Evolutionary conservation across 2,797 vertebrate species (phyloP).

Genomic region (Leptoclinus maculatus): DNA sequence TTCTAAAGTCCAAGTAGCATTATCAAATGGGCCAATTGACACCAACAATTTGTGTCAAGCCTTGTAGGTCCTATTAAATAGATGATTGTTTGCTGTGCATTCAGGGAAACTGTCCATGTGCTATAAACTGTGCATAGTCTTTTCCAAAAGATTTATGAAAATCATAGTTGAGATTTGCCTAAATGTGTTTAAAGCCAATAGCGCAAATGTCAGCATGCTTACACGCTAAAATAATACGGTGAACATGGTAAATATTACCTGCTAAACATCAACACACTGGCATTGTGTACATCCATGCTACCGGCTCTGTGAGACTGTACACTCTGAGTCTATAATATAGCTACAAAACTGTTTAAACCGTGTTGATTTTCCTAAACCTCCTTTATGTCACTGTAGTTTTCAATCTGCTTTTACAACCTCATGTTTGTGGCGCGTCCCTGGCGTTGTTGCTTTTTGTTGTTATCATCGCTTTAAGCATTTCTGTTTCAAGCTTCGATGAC

Average conservation of each 20-base stretch:
- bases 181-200: neutral
- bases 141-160: neutral
- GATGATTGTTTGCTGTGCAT: neutral
- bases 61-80: neutral
- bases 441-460: constrained; percentile 11
- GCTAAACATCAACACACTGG: neutral
- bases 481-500: constrained; percentile 34
- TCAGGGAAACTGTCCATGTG: neutral
- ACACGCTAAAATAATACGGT: neutral
- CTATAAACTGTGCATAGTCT: neutral
- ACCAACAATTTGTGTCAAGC: neutral
- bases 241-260: neutral
- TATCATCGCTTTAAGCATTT: constrained; percentile 14
- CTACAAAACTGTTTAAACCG: neutral
- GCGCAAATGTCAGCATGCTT: neutral
- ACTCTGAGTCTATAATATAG: neutral
- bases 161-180: neutral
- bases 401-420: constrained; percentile 11
- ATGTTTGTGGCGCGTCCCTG: constrained; percentile 37
- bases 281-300: neutral
- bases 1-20: neutral
- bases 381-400: constrained; percentile 22
- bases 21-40: neutral
- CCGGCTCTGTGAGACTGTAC: neutral
- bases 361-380: neutral